phyloP scores from a whole-genome alignment of 2,888 invertebrate genomes.

The Steromphala cineraria region DNA sequence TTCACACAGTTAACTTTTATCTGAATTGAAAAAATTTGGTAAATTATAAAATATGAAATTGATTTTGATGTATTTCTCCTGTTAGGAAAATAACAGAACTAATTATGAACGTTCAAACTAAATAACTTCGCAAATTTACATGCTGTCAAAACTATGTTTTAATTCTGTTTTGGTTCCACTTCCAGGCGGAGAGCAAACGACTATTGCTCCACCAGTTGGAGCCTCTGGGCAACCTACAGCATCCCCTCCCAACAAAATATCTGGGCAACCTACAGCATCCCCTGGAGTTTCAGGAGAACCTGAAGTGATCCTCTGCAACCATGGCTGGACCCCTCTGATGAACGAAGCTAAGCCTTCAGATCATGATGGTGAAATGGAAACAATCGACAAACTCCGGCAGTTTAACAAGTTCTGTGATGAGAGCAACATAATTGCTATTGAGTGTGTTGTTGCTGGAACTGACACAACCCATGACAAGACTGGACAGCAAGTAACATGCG shows the following conservation, averaged over 20 bases:
- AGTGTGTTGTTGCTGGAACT: slow-evolving; percentile 35
- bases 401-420: slow-evolving; percentile 53
- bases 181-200: slow-evolving; percentile 23
- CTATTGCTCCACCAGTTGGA: slow-evolving; percentile 25
- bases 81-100: too few species aligned
- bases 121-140: too few species aligned
- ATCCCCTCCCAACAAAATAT: neutral
- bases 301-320: slow-evolving; percentile 40
- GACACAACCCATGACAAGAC: slow-evolving; percentile 32
- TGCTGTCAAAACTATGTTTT: too few species aligned
- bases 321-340: slow-evolving; percentile 59
- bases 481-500: slow-evolving; percentile 54
- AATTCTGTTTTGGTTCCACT: neutral
- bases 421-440: slow-evolving; percentile 44
- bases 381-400: slow-evolving; percentile 43
- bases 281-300: neutral
- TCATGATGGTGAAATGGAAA: slow-evolving; percentile 50
- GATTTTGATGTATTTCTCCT: too few species aligned
- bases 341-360: slow-evolving; percentile 46
- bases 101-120: too few species aligned
- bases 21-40: too few species aligned
- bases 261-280: slow-evolving; percentile 7
- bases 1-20: too few species aligned
- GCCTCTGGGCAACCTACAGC: neutral
- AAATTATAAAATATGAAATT: too few species aligned